These are phyloP conservation scores for Torymus texanus DNA, from an alignment of 2,888 invertebrate genomes.

Conservation along the genomic window DNA sequence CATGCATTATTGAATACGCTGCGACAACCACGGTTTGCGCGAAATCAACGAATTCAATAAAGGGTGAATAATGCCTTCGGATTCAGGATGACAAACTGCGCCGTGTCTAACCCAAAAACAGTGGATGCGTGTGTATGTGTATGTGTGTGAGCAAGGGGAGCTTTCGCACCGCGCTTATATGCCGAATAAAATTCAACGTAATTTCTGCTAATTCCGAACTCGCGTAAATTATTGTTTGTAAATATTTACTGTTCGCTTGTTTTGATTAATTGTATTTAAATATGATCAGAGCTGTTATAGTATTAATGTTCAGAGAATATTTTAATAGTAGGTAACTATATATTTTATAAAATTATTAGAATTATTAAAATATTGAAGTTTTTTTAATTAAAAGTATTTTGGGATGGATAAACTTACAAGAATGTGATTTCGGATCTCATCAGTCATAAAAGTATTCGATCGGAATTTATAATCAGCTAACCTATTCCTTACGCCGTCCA, in stretches of 20 bases:
- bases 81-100: constrained; percentile 50
- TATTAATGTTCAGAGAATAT: no score
- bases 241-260: not conserved
- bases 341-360: no score
- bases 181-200: constrained; percentile 1
- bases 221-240: not conserved
- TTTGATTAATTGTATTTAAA: no score
- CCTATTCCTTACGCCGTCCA: no score
- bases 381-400: no score
- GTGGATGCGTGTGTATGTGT: not conserved
- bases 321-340: no score
- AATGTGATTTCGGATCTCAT: no score
- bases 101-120: constrained; percentile 43
- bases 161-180: not conserved
- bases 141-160: not conserved
- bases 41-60: constrained; percentile 72
- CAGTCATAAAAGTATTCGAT: no score
- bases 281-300: no score
- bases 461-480: no score
- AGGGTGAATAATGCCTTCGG: constrained; percentile 69
- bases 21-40: constrained; percentile 60
- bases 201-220: constrained; percentile 9
- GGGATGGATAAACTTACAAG: no score
- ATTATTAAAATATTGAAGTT: no score
- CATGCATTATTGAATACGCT: constrained; percentile 57